phyloP scores from a whole-genome alignment of 2,888 invertebrate genomes.

The Parnassius apollo region DNA sequence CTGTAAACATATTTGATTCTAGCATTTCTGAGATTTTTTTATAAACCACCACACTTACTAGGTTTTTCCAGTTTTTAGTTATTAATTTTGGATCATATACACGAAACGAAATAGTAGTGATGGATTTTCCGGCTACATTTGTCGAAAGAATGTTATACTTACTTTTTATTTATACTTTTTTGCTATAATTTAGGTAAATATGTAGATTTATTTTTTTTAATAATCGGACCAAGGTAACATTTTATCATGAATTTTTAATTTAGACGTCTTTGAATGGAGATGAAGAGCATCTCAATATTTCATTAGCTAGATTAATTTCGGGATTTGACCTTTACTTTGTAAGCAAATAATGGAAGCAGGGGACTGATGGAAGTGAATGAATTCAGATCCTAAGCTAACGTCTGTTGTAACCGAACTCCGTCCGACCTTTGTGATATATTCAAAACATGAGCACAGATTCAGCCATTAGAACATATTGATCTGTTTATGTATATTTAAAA shows the following conservation, averaged over 20 bases:
- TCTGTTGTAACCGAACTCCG: slow-evolving; percentile 56
- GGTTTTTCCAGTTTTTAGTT: no score
- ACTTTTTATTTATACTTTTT: no score
- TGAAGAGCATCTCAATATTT: slow-evolving; percentile 19
- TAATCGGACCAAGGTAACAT: no score
- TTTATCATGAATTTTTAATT: slow-evolving; percentile 26
- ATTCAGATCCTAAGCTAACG: slow-evolving; percentile 72
- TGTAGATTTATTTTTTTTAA: no score
- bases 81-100: no score
- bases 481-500: slow-evolving; percentile 39
- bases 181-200: no score
- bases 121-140: no score
- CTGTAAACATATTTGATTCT: no score
- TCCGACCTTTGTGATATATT: slow-evolving; percentile 52
- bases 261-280: slow-evolving; percentile 20
- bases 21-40: no score
- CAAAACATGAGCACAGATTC: slow-evolving; percentile 46
- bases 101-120: no score
- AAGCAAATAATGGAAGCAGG: slow-evolving; percentile 69
- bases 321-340: slow-evolving; percentile 47
- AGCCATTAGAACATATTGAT: slow-evolving; percentile 49
- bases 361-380: slow-evolving; percentile 68
- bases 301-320: slow-evolving; percentile 39
- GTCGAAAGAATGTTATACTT: no score
- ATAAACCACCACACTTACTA: no score